phyloP scores from a whole-genome alignment of 2,797 vertebrate genomes.

The Cirrhinus mrigala region DNA sequence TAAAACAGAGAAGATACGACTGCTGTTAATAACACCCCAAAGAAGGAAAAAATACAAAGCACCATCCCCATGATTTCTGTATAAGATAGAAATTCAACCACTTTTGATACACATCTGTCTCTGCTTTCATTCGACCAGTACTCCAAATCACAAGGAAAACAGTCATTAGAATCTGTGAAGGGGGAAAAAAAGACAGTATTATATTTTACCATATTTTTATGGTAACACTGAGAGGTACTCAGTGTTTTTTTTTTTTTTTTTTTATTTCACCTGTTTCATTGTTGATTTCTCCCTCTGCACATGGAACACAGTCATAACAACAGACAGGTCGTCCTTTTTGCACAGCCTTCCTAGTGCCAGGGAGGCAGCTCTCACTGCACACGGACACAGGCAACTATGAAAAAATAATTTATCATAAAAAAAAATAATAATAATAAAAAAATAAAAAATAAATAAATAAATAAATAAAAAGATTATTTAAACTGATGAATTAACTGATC shows the following conservation, averaged over 20 bases:
- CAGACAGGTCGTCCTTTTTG: slow-evolving; percentile 74
- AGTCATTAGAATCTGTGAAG: slow-evolving; percentile 77
- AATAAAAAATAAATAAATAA: too few relatives aligned
- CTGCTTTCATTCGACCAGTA: slow-evolving; percentile 67
- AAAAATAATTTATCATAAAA: background rate
- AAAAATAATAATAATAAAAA: too few relatives aligned
- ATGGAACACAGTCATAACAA: slow-evolving; percentile 75
- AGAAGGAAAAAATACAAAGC: slow-evolving; percentile 70
- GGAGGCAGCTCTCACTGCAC: slow-evolving; percentile 74
- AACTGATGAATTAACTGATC: background rate
- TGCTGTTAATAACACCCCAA: slow-evolving; percentile 70
- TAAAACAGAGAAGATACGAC: slow-evolving; percentile 67
- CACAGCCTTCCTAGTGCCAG: slow-evolving; percentile 74
- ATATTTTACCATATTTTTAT: background rate
- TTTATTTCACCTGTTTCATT: slow-evolving; percentile 73
- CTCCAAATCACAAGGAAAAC: slow-evolving; percentile 74
- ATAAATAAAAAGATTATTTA: too few relatives aligned
- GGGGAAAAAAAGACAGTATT: slow-evolving; percentile 37
- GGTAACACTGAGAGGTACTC: background rate
- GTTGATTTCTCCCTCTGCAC: slow-evolving; percentile 77
- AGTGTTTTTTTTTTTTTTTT: background rate
- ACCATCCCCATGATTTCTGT: slow-evolving; percentile 51
- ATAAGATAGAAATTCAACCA: too few relatives aligned
- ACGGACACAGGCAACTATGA: slow-evolving; percentile 73
- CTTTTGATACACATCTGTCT: too few relatives aligned